Base-by-base conservation (phyloP, 2,797 vertebrate species). In the Leucoraja ocellata region DNA sequence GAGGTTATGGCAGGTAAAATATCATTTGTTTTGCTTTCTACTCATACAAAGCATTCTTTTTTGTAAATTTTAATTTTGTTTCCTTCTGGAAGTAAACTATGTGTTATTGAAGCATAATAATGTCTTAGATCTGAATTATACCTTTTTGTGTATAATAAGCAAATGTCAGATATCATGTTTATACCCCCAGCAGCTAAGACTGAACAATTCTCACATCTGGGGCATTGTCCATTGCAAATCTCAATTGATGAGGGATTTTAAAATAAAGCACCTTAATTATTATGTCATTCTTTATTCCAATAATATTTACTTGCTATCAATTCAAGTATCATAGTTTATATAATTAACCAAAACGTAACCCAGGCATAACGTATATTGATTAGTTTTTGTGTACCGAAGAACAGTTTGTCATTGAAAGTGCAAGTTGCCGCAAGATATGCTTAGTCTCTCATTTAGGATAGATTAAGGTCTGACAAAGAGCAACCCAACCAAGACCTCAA, bases 1-100 rank as follows among this genome's bases (percentile, higher is more conserved):
- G 96, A 97, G 94, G 96, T 96, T 93, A 96, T 97, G 96, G 96
- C 96, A 95, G 96, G 96, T 96, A 95, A 95, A 94, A 2, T 36
- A 21, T 83, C 80, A 76, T 21, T n/a, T 8, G 1, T 86, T 63
- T 28, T 84, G 46, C 28, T 84, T 84, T 84, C 54, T 61, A 63
- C 25, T 61, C 25, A 84, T 76, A 76, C 25, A 78, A 78, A 32
- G 9, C 21, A 54, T 58, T 58, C 23, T 58, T 83, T 83, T 39
- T 25, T 10, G 18, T 81, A 46, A 54, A 21, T 28, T 1, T 32
- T 78, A 9, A 36, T 78, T 78, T 78, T 78, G n/a, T 78, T 78
- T 78, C 73, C 73, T 83, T 25, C 21, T 58, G 58, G 46, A 10
- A 81, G 6, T 54, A 46, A 46, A 39, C 79, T 36, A 23, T 81